Percentiles rank a stretch among this genome's conserved stretches.
Evolutionary conservation across 2,888 invertebrate species (phyloP).

Genomic region (Heliconius aoede): DNA sequence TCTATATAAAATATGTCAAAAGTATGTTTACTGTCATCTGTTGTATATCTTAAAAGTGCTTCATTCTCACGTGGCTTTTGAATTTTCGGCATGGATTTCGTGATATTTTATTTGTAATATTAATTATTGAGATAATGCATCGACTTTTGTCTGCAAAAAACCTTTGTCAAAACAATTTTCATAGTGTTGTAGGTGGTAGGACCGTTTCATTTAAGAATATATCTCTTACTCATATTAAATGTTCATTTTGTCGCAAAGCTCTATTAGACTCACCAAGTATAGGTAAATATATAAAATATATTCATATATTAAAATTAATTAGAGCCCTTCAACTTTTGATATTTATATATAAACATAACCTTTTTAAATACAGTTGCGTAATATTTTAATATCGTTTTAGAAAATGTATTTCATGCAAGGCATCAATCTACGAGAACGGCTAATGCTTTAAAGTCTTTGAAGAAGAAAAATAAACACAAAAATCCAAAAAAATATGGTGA

Average conservation of each 20-base stretch:
- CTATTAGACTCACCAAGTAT: slow-evolving; percentile 63
- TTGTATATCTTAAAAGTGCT: slow-evolving; percentile 21
- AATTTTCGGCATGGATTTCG: slow-evolving; percentile 60
- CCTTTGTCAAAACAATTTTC: slow-evolving; percentile 71
- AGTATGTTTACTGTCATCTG: slow-evolving; percentile 13
- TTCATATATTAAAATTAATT: neutral
- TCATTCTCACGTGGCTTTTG: slow-evolving; percentile 52
- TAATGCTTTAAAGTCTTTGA: slow-evolving; percentile 63
- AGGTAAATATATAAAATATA: slow-evolving; percentile 58
- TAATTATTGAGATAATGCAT: slow-evolving; percentile 68
- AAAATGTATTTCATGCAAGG: slow-evolving; percentile 62
- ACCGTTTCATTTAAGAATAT: slow-evolving; percentile 58
- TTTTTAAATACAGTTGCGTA: slow-evolving; percentile 68
- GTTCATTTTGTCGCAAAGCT: slow-evolving; percentile 74
- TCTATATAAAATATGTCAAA: slow-evolving; percentile 7
- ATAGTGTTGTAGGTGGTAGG: slow-evolving; percentile 60
- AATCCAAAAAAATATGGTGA: slow-evolving; percentile 85
- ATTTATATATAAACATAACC: slow-evolving; percentile 56
- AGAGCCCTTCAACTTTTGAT: neutral
- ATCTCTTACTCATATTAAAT: slow-evolving; percentile 68
- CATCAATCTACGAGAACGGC: slow-evolving; percentile 77
- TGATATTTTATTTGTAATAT: slow-evolving; percentile 50
- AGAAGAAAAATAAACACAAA: slow-evolving; percentile 78
- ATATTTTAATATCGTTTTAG: slow-evolving; percentile 65
- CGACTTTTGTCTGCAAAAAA: slow-evolving; percentile 72